Conservation (phyloP, 2,888 invertebrate genomes). For the Leucophenga maculata region DNA sequence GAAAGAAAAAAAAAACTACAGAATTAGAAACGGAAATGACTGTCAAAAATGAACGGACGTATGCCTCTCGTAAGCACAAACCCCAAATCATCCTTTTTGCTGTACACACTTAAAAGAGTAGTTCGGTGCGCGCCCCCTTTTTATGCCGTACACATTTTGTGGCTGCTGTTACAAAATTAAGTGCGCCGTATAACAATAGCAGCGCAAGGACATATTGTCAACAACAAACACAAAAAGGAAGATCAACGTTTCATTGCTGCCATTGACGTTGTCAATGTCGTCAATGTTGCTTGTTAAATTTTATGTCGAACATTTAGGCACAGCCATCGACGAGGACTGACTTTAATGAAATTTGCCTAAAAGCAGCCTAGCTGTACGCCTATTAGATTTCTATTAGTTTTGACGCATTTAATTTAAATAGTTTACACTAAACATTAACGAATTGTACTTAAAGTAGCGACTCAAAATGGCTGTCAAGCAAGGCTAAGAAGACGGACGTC, state of each 20-base stretch:
- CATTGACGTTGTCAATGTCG: background rate
- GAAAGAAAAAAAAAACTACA: slow-evolving; percentile 41
- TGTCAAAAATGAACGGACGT: slow-evolving; percentile 25
- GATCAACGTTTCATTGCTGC: background rate
- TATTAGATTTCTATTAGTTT: background rate
- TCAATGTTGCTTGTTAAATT: slow-evolving; percentile 30
- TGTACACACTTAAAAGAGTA: background rate
- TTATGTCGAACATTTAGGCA: slow-evolving; percentile 28
- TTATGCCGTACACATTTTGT: slow-evolving; percentile 16
- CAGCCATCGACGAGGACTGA: background rate
- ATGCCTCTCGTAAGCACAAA: slow-evolving; percentile 6
- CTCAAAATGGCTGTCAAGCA: slow-evolving; percentile 19
- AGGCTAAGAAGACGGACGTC: background rate
- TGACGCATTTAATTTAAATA: background rate
- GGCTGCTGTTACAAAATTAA: background rate
- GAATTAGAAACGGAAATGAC: slow-evolving; percentile 37
- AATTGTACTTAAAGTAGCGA: slow-evolving; percentile 15
- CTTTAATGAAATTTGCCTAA: slow-evolving; percentile 22
- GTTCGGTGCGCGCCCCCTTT: background rate
- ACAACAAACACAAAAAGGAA: background rate
- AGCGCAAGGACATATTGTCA: background rate
- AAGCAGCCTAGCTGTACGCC: background rate
- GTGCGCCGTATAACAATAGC: slow-evolving; percentile 2
- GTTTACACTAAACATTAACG: slow-evolving; percentile 8
- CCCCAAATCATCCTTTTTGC: background rate